phyloP scores from a whole-genome alignment of 2,113 vertebrate species.

The Mobula birostris region DNA sequence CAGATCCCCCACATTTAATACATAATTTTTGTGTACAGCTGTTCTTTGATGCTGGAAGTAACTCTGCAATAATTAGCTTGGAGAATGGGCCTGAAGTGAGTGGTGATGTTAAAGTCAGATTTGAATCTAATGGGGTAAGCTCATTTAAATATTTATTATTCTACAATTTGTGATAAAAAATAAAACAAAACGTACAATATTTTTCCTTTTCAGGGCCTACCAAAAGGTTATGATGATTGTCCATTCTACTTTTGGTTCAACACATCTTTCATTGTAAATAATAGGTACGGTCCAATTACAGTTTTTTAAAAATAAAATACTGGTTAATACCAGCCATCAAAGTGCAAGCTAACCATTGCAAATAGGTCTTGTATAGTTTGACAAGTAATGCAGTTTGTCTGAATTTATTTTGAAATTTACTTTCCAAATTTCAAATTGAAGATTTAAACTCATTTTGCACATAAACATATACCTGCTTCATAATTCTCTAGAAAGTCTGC shows the following conservation, averaged over 20 bases:
- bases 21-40: conserved; percentile 52
- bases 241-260: conserved; percentile 96
- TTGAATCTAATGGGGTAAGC: conserved; percentile 80
- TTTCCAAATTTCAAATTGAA: background rate
- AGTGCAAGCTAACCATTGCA: background rate
- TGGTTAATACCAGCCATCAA: background rate
- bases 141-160: background rate
- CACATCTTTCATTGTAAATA: conserved; percentile 75
- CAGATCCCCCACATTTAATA: background rate
- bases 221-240: conserved; percentile 81
- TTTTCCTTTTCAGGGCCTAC: conserved; percentile 61
- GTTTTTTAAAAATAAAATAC: background rate
- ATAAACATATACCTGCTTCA: background rate
- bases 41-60: conserved; percentile 71
- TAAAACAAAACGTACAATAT: background rate
- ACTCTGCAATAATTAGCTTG: conserved; percentile 69
- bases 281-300: conserved; percentile 61
- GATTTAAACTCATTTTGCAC: background rate
- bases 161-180: background rate
- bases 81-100: conserved; percentile 65
- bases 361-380: background rate
- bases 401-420: background rate
- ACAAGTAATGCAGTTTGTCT: background rate
- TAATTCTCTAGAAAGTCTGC: background rate
- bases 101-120: conserved; percentile 84